Conservation (phyloP, 2,113 vertebrate species). For the Pseudorectes ferrugineus region DNA sequence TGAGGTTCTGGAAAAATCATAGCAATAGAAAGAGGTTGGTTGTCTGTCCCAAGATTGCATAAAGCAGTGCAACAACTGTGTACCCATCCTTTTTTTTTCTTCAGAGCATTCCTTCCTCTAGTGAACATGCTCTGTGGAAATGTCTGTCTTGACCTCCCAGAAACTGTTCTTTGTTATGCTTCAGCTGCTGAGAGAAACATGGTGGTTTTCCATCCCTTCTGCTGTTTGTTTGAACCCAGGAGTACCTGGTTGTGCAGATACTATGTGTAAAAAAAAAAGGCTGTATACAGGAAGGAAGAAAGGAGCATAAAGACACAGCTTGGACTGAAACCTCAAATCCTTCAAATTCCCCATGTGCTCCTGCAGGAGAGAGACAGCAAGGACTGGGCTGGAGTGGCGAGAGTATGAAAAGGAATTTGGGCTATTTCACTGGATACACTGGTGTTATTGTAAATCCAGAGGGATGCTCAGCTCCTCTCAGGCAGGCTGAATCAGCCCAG, state of each 20-base stretch:
- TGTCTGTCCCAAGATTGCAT: neutral
- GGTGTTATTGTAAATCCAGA: neutral
- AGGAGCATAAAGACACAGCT: neutral
- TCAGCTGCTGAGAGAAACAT: neutral
- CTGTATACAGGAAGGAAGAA: neutral
- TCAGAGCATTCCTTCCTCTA: neutral
- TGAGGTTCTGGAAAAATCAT: neutral
- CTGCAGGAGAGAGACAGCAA: neutral
- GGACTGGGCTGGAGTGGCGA: neutral
- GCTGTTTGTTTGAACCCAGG: neutral
- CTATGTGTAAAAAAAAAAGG: rapidly evolving
- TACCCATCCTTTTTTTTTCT: neutral
- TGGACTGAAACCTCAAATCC: neutral
- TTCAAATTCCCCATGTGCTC: neutral
- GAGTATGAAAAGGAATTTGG: neutral
- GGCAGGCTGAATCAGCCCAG: neutral
- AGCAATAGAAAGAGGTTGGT: neutral
- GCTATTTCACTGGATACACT: neutral
- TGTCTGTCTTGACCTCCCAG: neutral
- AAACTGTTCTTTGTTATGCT: neutral
- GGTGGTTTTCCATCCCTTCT: neutral
- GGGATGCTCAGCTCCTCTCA: neutral
- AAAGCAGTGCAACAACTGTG: neutral
- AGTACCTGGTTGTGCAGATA: neutral
- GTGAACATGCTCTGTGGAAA: neutral